phyloP scores from a whole-genome alignment of 37 sponge, comb jelly and placozoan genomes.

The Amphimedon queenslandica region DNA sequence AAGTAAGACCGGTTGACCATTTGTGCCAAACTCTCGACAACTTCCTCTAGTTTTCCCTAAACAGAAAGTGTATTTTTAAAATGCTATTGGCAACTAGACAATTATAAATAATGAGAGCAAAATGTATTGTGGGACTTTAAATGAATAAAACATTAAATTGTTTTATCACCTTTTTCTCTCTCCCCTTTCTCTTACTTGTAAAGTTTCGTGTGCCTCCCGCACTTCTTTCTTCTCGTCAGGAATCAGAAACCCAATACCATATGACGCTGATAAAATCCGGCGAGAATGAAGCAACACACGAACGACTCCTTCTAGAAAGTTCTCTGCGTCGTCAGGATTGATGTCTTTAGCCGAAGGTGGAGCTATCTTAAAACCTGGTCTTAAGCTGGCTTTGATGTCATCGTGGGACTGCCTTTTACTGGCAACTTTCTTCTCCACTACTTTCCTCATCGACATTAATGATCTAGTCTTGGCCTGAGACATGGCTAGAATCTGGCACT shows the following conservation, averaged over 20 bases:
- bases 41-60: constrained; percentile 71
- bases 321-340: constrained; percentile 3
- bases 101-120: too few relatives aligned
- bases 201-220: constrained; percentile 29
- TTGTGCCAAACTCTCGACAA: constrained; percentile 64
- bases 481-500: constrained; percentile 29
- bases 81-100: not conserved
- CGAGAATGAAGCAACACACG: constrained; percentile 46
- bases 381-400: not conserved
- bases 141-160: too few relatives aligned
- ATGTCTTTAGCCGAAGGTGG: not conserved
- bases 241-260: constrained; percentile 63
- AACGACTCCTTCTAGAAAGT: constrained; percentile 48
- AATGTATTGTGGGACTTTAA: too few relatives aligned
- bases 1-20: constrained; percentile 72
- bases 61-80: not conserved
- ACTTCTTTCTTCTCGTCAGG: constrained; percentile 8
- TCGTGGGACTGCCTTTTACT: not conserved
- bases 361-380: not conserved
- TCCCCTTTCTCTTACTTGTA: constrained; percentile 25
- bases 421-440: constrained; percentile 46
- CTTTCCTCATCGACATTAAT: constrained; percentile 30
- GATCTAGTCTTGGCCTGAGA: constrained; percentile 25
- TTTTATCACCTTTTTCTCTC: too few relatives aligned
- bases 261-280: constrained; percentile 65